phyloP scores from a whole-genome alignment of 2,888 invertebrate species.

The Philereme vetulata region DNA sequence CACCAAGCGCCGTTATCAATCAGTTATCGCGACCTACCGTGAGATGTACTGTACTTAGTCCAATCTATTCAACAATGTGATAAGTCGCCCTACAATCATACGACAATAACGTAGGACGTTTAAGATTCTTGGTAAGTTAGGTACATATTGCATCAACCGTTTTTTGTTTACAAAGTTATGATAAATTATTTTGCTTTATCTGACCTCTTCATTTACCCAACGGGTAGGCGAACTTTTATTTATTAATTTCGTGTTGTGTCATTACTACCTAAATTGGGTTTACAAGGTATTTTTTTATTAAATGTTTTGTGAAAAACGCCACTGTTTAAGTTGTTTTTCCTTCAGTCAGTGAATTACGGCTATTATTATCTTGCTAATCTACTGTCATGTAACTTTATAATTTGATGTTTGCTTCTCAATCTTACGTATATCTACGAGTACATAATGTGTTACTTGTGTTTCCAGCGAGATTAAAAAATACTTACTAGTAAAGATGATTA shows the following conservation, averaged over 20 bases:
- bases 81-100: not conserved
- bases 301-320: too few relatives aligned
- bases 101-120: conserved; percentile 54
- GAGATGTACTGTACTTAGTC: too few relatives aligned
- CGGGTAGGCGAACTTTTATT: conserved; percentile 4
- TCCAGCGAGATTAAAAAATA: conserved; percentile 5
- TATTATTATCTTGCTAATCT: not conserved
- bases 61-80: not conserved
- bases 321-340: not conserved
- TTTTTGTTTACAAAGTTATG: not conserved
- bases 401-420: not conserved
- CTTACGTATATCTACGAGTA: not conserved
- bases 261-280: not conserved
- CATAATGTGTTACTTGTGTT: not conserved
- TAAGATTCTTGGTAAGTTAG: conserved; percentile 68
- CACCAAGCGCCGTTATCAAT: not conserved
- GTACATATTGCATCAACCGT: not conserved
- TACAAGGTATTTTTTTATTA: not conserved
- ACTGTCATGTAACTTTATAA: not conserved
- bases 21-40: not conserved
- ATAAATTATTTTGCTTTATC: too few relatives aligned
- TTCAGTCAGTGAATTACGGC: not conserved
- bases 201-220: not conserved
- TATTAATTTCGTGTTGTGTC: not conserved
- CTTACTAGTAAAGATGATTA: conserved; percentile 36